phyloP scores from a whole-genome alignment of 2,888 invertebrate genomes.

The Chrysomela aeneicollis region DNA sequence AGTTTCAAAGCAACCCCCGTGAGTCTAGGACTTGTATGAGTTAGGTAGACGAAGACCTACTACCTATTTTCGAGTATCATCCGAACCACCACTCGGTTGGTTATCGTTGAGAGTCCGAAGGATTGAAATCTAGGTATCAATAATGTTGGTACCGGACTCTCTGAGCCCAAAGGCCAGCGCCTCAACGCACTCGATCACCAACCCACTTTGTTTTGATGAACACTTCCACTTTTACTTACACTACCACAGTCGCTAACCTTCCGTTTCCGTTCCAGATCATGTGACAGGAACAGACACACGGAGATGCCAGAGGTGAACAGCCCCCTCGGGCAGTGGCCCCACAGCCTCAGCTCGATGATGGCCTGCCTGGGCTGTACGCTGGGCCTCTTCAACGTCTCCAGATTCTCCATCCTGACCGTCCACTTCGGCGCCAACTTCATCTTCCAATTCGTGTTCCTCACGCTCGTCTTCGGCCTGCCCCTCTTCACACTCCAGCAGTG shows the following conservation, averaged over 20 bases:
- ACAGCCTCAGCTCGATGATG: conserved; percentile 78
- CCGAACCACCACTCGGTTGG: too few species aligned
- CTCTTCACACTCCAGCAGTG: conserved; percentile 85
- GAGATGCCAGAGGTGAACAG: conserved; percentile 64
- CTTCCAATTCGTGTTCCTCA: conserved; percentile 85
- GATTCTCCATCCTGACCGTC: conserved; percentile 77
- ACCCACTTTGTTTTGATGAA: too few species aligned
- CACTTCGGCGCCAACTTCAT: conserved; percentile 91
- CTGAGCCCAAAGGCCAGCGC: too few species aligned
- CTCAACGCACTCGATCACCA: too few species aligned
- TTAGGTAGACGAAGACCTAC: too few species aligned
- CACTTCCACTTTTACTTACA: too few species aligned
- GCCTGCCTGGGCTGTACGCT: conserved; percentile 86
- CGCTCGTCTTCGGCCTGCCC: conserved; percentile 76
- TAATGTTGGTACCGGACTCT: too few species aligned
- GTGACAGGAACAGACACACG: conserved; percentile 61
- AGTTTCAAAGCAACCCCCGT: too few species aligned
- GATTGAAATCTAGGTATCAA: too few species aligned
- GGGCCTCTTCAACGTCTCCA: conserved; percentile 87
- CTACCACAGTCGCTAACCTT: not conserved
- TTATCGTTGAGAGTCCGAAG: too few species aligned
- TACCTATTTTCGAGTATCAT: too few species aligned
- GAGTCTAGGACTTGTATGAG: too few species aligned
- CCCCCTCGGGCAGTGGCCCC: conserved; percentile 72
- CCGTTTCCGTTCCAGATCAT: conserved; percentile 61